phyloP scores from a whole-genome alignment of 2,888 invertebrate genomes.

The Drosophila setosimentum region DNA sequence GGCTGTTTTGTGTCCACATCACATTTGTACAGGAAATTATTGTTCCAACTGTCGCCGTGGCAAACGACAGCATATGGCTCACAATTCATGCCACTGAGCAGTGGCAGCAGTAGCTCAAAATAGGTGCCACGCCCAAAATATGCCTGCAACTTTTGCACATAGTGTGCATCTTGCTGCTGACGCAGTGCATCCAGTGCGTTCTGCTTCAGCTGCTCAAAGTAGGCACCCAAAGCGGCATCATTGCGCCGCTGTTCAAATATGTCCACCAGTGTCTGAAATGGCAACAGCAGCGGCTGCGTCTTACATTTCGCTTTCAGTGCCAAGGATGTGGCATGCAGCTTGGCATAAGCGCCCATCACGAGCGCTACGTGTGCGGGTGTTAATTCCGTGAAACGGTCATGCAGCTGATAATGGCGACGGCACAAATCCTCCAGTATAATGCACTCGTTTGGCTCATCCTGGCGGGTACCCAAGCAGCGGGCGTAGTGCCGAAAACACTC shows the following conservation, averaged over 20 bases:
- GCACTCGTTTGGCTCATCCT: constrained; percentile 84
- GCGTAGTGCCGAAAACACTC: constrained; percentile 75
- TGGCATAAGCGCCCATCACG: constrained; percentile 85
- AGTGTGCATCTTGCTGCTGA: constrained; percentile 36
- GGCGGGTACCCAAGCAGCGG: constrained; percentile 59
- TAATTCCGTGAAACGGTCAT: constrained; percentile 84
- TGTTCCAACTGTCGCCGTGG: constrained; percentile 85
- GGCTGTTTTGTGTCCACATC: constrained; percentile 30
- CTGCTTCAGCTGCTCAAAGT: constrained; percentile 69
- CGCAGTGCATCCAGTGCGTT: constrained; percentile 64
- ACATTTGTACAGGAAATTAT: constrained; percentile 81
- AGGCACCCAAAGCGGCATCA: constrained; percentile 62
- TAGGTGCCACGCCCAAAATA: constrained; percentile 62
- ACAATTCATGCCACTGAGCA: constrained; percentile 61
- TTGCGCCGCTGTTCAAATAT: constrained; percentile 70
- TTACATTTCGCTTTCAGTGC: constrained; percentile 79
- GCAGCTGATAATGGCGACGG: constrained; percentile 84
- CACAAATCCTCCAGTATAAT: constrained; percentile 86
- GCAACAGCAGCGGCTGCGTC: constrained; percentile 48
- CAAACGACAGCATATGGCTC: constrained; percentile 83
- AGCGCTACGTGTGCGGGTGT: constrained; percentile 82
- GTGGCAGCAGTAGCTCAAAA: constrained; percentile 59
- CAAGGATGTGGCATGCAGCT: constrained; percentile 86
- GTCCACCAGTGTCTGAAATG: constrained; percentile 67
- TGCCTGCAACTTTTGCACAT: constrained; percentile 47